Base-by-base conservation (phyloP, 2,113 vertebrate genomes). In the Piprites chloris region DNA sequence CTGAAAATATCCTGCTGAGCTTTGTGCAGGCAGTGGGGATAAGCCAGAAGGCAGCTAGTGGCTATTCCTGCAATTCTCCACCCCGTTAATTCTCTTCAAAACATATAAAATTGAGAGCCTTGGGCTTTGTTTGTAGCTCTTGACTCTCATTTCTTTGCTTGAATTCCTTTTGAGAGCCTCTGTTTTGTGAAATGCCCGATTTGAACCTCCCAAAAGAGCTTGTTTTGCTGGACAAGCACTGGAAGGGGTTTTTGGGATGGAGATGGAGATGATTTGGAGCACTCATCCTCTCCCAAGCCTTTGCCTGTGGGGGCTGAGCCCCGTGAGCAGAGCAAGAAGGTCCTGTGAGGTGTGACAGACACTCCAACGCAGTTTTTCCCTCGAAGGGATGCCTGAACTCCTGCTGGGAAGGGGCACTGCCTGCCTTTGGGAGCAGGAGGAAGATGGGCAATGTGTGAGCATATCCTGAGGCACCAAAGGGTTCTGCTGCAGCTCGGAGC, bases 361-460 rank as follows among this genome's bases (percentile, higher is more conserved):
- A 3, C 21, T 77, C 59, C 32, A 44, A 12, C 3, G 2, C 3
- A 3, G 12, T 5, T 66, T 71, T 81, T 33, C 32, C 65, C 61
- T 81, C 0, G 0, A 26, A 81, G 87, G 46, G 37, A 21, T 62
- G 47, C 24, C 76, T 91, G 76, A 72, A 24, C 41, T 81, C n/a
- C 5, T 63, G 61, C 41, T 9, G 6, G 61, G 71, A 50, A 78
- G 52, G 30, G 23, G 26, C 8, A 39, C 44, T 58, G 80, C 37
- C 73, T 53, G 89, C 93, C 63, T 86, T 53, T 52, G 89, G 86
- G 91, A 93, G 66, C 12, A 1, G 58, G 86, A 78, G 73, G 81
- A 85, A 88, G 95, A 73, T 85, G 92, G 78, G 66, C 83, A 66
- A 83, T 1, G 4, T 15, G 69, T 2, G 19, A 81, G 73, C 0